A percentile compares a stretch with the other conserved stretches of the same genome.
phyloP scores from a whole-genome alignment of 2,113 vertebrate species.

The Sarotherodon lohbergeri region DNA sequence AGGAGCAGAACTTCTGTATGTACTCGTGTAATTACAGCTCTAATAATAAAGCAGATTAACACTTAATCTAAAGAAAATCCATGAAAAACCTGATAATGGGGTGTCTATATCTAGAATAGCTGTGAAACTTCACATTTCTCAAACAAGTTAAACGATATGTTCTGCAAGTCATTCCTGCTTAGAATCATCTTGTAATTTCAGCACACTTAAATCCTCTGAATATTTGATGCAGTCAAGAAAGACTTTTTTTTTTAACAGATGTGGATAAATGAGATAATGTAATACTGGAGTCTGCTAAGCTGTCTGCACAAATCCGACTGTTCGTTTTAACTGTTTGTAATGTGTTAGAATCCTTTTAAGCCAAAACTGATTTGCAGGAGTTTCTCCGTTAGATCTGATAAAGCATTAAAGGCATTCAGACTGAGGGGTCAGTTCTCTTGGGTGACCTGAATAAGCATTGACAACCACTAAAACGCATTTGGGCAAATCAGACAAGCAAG shows the following conservation, averaged over 20 bases:
- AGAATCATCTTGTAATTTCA: conserved; percentile 18
- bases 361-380: conserved; percentile 18
- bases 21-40: background rate
- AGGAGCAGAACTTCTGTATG: background rate
- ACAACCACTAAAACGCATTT: conserved; percentile 52
- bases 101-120: conserved; percentile 26
- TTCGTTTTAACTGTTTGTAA: conserved; percentile 22
- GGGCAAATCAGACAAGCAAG: conserved; percentile 16
- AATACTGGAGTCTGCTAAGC: background rate
- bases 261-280: conserved; percentile 39
- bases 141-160: conserved; percentile 5
- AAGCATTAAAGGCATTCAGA: conserved; percentile 44
- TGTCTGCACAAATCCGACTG: conserved; percentile 16
- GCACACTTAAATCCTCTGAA: conserved; percentile 26
- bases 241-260: background rate
- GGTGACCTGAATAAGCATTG: conserved; percentile 33
- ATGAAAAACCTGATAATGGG: background rate
- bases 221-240: conserved; percentile 21
- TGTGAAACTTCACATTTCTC: conserved; percentile 13
- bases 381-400: conserved; percentile 36
- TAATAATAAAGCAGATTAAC: background rate
- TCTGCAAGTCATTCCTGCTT: conserved; percentile 2
- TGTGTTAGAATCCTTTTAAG: conserved; percentile 15
- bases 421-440: conserved; percentile 38
- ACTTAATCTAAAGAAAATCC: background rate